Evolutionary conservation across 1,140 invertebrate genomes (phyloP).

Genomic region (Anastrepha ludens): DNA sequence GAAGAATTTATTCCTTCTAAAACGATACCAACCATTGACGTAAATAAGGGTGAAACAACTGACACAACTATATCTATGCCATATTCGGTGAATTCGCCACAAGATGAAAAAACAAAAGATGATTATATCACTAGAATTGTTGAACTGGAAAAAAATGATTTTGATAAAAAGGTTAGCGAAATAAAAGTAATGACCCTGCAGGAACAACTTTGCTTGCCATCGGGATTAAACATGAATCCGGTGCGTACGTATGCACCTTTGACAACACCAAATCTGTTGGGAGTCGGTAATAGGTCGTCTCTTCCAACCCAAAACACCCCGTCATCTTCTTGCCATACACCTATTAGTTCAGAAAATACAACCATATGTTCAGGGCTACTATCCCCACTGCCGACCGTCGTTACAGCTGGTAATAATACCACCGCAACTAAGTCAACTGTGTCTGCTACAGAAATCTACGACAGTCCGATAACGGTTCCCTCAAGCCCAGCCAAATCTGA

Average conservation of each 20-base stretch:
- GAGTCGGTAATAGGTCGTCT: conserved; percentile 56
- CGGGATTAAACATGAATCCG: conserved; percentile 73
- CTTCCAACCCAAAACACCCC: conserved; percentile 56
- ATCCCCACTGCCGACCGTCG: conserved; percentile 38
- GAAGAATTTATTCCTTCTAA: conserved; percentile 72
- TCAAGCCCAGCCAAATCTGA: conserved; percentile 71
- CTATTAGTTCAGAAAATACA: conserved; percentile 26
- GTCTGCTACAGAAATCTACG: conserved; percentile 57
- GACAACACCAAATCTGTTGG: conserved; percentile 69
- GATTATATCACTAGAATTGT: conserved; percentile 61
- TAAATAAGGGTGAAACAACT: conserved; percentile 55
- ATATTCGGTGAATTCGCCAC: not conserved
- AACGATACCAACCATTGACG: conserved; percentile 68
- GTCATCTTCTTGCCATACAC: not conserved
- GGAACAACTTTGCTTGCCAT: conserved; percentile 73
- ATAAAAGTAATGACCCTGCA: conserved; percentile 72
- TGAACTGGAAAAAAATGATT: conserved; percentile 63
- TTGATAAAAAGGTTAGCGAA: conserved; percentile 69
- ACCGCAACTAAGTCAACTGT: conserved; percentile 16
- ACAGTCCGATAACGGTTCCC: conserved; percentile 72
- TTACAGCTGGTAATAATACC: conserved; percentile 28
- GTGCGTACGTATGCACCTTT: conserved; percentile 70
- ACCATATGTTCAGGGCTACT: conserved; percentile 54
- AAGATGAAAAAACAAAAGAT: conserved; percentile 44
- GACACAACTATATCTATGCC: not conserved